Conservation (phyloP, 2,888 invertebrate species). For the Eudasyphora cyanicolor region DNA sequence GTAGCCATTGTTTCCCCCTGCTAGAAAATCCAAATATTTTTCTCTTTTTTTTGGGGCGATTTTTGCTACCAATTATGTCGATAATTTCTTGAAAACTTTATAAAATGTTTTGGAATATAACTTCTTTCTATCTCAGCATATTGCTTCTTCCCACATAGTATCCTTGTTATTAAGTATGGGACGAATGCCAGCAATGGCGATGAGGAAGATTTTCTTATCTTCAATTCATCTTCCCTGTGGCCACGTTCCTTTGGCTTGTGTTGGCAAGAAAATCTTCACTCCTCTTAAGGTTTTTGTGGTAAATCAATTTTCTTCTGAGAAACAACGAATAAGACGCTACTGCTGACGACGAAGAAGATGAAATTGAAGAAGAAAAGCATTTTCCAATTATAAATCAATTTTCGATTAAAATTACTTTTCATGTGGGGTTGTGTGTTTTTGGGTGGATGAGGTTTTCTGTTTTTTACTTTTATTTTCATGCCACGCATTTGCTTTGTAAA, state of each 20-base stretch:
- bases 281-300: constrained; percentile 55
- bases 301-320: constrained; percentile 50
- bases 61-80: not conserved
- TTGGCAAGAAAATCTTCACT: constrained; percentile 27
- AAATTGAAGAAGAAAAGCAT: constrained; percentile 42
- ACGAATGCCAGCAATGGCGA: too few relatives aligned
- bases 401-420: constrained; percentile 80
- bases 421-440: not conserved
- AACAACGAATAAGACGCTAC: constrained; percentile 20
- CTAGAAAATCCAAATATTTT: too few relatives aligned
- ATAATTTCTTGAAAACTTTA: constrained; percentile 17
- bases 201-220: not conserved
- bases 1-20: too few relatives aligned
- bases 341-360: not conserved
- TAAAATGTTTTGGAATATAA: not conserved
- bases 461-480: constrained; percentile 40
- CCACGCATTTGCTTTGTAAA: constrained; percentile 69
- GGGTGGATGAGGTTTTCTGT: constrained; percentile 12
- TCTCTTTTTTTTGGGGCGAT: not conserved
- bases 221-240: not conserved
- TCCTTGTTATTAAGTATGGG: too few relatives aligned
- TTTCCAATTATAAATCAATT: constrained; percentile 81
- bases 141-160: not conserved
- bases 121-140: not conserved
- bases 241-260: not conserved